These are phyloP conservation scores for Formica exsecta DNA, from an alignment of 1,140 invertebrate species.

Conservation along the genomic window DNA sequence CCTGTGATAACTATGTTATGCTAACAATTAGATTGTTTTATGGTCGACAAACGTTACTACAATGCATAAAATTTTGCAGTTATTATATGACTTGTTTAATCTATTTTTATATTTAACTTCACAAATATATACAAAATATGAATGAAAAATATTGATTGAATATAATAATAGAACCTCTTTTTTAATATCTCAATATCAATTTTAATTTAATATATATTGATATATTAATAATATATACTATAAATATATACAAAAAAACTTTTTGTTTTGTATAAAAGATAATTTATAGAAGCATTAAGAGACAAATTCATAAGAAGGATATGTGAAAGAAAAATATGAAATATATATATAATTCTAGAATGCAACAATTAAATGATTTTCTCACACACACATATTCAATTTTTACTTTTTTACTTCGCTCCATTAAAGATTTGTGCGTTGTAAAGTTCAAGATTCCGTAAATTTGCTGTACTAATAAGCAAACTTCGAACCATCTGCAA, in stretches of 20 bases:
- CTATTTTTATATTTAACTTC: background rate
- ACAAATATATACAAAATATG: too few species aligned
- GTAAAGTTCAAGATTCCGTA: constrained; percentile 21
- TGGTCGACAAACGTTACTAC: background rate
- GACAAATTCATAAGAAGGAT: too few species aligned
- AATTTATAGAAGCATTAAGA: too few species aligned
- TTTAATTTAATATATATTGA: too few species aligned
- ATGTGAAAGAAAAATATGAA: too few species aligned
- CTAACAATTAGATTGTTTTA: constrained; percentile 26
- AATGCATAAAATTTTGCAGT: constrained; percentile 13
- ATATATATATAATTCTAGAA: background rate
- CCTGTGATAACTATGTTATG: background rate
- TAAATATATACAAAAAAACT: too few species aligned
- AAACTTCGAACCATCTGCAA: constrained; percentile 56
- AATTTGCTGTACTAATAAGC: constrained; percentile 43
- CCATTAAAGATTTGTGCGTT: constrained; percentile 10
- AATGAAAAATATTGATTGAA: constrained; percentile 5
- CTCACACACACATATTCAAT: background rate
- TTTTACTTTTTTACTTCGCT: constrained; percentile 44
- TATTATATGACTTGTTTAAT: constrained; percentile 9
- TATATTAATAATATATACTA: too few species aligned
- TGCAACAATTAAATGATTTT: constrained; percentile 24
- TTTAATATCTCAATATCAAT: background rate
- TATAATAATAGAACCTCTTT: background rate
- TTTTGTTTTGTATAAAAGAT: too few species aligned